Base-by-base conservation (phyloP, 2,888 invertebrate genomes). In the Ormyrus labotus region DNA sequence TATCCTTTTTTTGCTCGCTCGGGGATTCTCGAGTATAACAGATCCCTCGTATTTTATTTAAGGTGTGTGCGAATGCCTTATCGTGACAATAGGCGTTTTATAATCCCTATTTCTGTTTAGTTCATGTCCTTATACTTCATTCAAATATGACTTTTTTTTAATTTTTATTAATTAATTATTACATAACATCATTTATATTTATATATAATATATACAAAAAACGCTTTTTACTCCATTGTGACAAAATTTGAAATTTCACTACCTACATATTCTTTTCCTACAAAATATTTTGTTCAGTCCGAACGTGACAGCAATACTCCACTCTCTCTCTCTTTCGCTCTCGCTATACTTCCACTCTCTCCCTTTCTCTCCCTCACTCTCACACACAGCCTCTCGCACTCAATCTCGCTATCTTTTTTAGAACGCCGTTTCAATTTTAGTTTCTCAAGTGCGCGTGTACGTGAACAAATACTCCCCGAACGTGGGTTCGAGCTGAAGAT, bases 251-350 rank as follows among this genome's bases (percentile, higher is more conserved):
- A 80, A 80, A 80, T 78, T 82, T 78, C 48, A 63, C 82, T 82
- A 82, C 61, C 82, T 82, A 82, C 75, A 13, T 34, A 34, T 34
- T 77, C 48, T 73, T 71, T 75, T 78, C 64, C 82, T 82, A 82
- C 80, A 78, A 82, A 80, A 80, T 82, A 80, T 80, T 78, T 78
- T 72, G 70, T 80, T 82, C 78, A 78, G 78, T 80, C 71, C 82
- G 47, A 75, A 77, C 67, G 60, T 76, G 64, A 76, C 69, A 69
- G 58, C 61, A 64, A 71, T 8, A 10, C 60, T 51, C 47, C 10
- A 9, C 58, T 65, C 11, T 63, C 57, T 63, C 57, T 71, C 70
- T 74, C 58, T 58, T 64, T 79, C 55, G n/a, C 80, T 69, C 60
- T 19, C 71, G 50, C 71, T 47, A 34, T 47, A 34, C 34, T 34